Evolutionary conservation across 2,888 invertebrate genomes (phyloP), one percentile per base, ranked within the genome.

Genomic region (Phortica okadai): DNA sequence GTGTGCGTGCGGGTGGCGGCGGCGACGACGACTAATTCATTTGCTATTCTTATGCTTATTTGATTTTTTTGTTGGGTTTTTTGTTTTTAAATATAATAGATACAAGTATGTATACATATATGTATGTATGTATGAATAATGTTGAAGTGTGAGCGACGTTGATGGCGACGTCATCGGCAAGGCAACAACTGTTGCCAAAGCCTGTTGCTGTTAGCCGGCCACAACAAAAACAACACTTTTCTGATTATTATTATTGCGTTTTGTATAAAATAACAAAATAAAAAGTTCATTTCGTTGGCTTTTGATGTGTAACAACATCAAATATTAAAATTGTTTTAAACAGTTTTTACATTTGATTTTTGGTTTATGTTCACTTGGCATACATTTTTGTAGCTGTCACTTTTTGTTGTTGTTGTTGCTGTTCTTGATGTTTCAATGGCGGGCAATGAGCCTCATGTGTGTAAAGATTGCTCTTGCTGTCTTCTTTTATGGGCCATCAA

Each of bases 31-130:
- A 54, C 54, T n/a, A 54, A 54, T 54, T 54, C 54, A 54, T 54
- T 54, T 54, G n/a, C n/a, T 54, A 54, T 54, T 54, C 54, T 54
- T 33, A 54, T 54, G 10, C 54, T 54, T 54, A 54, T 54, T 79
- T 44, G 64, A 42, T 50, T 76, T 82, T 62, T 8, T 16, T 67
- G 6, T 33, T 77, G 78, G 74, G 76, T 74, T 70, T 76, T 76
- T 77, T 74, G 77, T 79, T 54, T 54, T 54, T 54, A 54, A 10
- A 54, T 54, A 54, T 14, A 2, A 54, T 54, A 54, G 10, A n/a
- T 54, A 54, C 10, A 54, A 1, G 54, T 14, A 54, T 54, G 5
- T 54, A 54, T 54, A n/a, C n/a, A n/a, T n/a, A n/a, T n/a, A n/a
- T n/a, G 2, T 54, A 54, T 14, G 54, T 54, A n/a, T 54, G 33